Evolutionary conservation across 2,888 invertebrate species (phyloP).

Genomic region (Ennomos erosarius): DNA sequence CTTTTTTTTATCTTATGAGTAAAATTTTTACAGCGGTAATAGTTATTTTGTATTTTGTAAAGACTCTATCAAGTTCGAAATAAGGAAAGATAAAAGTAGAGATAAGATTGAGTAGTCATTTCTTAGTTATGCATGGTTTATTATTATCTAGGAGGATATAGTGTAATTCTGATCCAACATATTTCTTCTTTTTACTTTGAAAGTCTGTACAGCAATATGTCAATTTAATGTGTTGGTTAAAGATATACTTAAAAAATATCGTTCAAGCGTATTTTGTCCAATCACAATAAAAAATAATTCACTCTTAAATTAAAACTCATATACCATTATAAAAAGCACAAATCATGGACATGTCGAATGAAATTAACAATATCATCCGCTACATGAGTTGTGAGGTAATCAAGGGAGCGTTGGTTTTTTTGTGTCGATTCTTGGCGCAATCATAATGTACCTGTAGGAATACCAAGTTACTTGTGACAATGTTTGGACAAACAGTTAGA

Average conservation of each 20-base stretch:
- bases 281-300: slow-evolving; percentile 22
- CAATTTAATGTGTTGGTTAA: no score
- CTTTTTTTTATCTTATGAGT: no score
- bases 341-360: slow-evolving; percentile 60
- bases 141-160: no score
- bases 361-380: slow-evolving; percentile 65
- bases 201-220: no score
- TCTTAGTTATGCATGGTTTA: no score
- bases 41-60: no score
- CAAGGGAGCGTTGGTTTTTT: slow-evolving; percentile 66
- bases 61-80: no score
- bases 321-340: slow-evolving; percentile 41
- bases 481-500: slow-evolving; percentile 12
- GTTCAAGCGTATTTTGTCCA: neutral
- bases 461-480: slow-evolving; percentile 35
- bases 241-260: neutral
- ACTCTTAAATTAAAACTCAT: slow-evolving; percentile 34
- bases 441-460: slow-evolving; percentile 64
- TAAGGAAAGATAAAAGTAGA: no score
- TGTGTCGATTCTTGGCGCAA: slow-evolving; percentile 64
- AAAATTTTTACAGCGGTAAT: no score
- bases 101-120: no score
- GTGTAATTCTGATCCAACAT: no score
- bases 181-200: no score
- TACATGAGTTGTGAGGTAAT: slow-evolving; percentile 66